Conservation (phyloP, 1,140 invertebrate species). For the Hirudo medicinalis region DNA sequence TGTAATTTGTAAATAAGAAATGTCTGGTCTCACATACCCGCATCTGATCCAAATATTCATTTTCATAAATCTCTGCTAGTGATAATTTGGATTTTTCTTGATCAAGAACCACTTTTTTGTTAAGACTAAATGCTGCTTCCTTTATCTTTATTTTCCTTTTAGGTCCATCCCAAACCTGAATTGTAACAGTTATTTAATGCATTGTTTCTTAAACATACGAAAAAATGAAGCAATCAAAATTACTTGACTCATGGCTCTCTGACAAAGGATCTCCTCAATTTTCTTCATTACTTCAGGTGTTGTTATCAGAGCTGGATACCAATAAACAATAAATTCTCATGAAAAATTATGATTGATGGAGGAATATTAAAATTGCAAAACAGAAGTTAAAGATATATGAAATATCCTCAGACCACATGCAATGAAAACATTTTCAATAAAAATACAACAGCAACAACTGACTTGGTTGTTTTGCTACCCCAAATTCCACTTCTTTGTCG, state of each 20-base stretch:
- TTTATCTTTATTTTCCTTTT: conserved; percentile 72
- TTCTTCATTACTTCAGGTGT: conserved; percentile 73
- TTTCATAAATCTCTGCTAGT: conserved; percentile 83
- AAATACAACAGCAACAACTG: conserved; percentile 40
- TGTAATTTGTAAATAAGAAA: background rate
- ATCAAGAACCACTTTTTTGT: conserved; percentile 75
- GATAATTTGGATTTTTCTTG: conserved; percentile 91
- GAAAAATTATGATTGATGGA: background rate
- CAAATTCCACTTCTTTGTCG: conserved; percentile 79
- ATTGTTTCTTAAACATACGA: background rate
- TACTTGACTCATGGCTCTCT: conserved; percentile 75
- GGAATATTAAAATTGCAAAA: background rate
- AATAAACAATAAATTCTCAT: background rate
- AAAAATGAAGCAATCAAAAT: background rate
- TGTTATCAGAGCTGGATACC: conserved; percentile 61
- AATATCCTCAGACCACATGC: background rate
- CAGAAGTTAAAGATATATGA: no score
- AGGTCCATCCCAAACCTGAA: conserved; percentile 78
- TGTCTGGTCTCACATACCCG: conserved; percentile 44
- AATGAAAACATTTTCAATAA: conserved; percentile 7
- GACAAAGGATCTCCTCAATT: conserved; percentile 77
- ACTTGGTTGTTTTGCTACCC: conserved; percentile 55
- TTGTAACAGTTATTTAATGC: background rate
- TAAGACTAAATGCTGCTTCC: conserved; percentile 69
- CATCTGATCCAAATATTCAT: conserved; percentile 70